Percentiles rank a stretch among this genome's conserved stretches.
Conservation (phyloP, 2,113 vertebrate genomes). For the Antennarius striatus region DNA sequence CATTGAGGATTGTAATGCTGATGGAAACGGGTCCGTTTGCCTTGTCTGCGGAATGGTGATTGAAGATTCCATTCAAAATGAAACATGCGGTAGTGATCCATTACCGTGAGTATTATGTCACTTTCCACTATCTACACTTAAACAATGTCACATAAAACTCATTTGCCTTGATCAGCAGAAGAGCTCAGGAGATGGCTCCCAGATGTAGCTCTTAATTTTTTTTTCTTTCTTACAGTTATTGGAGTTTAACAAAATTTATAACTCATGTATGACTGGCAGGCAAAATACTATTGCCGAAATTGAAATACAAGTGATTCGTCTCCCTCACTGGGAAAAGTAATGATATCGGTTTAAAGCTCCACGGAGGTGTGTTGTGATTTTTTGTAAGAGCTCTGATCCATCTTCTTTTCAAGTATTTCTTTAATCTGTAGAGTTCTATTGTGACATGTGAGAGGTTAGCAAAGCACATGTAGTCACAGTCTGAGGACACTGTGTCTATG, state of each 20-base stretch:
- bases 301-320: conserved; percentile 27
- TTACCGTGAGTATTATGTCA: conserved; percentile 1
- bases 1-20: conserved; percentile 10
- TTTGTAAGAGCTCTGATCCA: conserved; percentile 1
- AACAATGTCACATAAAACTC: conserved; percentile 14
- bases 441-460: conserved; percentile 22
- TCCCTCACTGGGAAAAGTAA: conserved; percentile 7
- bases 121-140: background rate
- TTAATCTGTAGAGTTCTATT: conserved; percentile 12
- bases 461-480: conserved; percentile 34
- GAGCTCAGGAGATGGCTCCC: conserved; percentile 1
- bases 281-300: conserved; percentile 21
- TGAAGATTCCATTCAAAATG: conserved; percentile 14
- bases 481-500: background rate
- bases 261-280: conserved; percentile 29
- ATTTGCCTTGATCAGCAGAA: conserved; percentile 10
- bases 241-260: conserved; percentile 12
- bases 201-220: conserved; percentile 13
- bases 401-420: conserved; percentile 14
- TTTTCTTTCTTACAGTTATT: conserved; percentile 9
- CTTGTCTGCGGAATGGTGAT: conserved; percentile 9
- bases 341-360: conserved; percentile 1
- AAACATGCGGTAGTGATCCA: conserved; percentile 2
- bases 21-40: background rate
- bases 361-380: background rate